Evolutionary conservation across 2,797 vertebrate species (phyloP).

Genomic region (Linurgus olivaceus): DNA sequence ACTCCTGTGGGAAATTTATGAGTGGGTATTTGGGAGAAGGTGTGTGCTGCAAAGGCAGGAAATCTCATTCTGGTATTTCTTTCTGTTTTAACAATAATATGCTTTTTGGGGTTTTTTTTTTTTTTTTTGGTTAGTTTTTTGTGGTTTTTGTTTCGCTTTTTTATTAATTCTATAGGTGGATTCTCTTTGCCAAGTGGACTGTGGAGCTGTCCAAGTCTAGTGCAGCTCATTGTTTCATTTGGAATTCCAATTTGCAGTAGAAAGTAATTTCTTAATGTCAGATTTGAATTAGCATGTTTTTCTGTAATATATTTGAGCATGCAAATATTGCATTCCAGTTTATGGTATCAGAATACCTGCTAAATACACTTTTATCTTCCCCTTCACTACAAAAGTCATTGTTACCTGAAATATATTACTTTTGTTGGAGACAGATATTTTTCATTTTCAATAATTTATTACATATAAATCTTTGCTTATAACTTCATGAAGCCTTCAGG

Average conservation of each 20-base stretch:
- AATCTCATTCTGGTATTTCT: not conserved
- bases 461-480: constrained; percentile 73
- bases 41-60: not conserved
- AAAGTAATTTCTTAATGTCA: constrained; percentile 46
- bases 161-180: not conserved
- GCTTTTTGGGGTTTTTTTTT: fast-evolving
- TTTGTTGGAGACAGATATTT: constrained; percentile 58
- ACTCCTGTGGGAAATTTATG: not conserved
- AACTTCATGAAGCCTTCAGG: constrained; percentile 70
- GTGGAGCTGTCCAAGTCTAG: not conserved
- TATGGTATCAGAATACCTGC: constrained; percentile 45
- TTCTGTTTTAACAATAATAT: not conserved
- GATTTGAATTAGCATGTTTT: constrained; percentile 10
- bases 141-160: fast-evolving
- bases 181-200: constrained; percentile 9
- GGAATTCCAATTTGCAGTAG: constrained; percentile 20
- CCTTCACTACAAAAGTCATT: constrained; percentile 48
- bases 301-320: constrained; percentile 40
- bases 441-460: constrained; percentile 72
- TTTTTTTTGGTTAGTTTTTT: not conserved
- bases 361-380: constrained; percentile 61
- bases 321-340: constrained; percentile 56
- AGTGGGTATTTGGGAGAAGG: not conserved
- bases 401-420: constrained; percentile 63
- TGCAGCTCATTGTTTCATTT: constrained; percentile 44